Conservation (phyloP, 2,797 vertebrate species). For the Loriculus beryllinus region DNA sequence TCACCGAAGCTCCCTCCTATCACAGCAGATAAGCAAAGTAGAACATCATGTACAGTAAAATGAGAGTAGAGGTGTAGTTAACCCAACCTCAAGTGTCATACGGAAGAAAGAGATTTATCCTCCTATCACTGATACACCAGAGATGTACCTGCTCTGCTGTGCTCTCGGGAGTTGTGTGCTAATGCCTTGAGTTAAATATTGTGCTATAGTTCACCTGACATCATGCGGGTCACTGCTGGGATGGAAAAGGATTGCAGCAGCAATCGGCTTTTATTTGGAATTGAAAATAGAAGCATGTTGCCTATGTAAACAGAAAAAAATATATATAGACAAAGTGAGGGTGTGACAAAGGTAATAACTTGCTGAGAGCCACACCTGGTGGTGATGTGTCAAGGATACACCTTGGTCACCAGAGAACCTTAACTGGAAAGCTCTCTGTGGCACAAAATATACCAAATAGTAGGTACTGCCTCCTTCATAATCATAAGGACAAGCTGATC, state of each 20-base stretch:
- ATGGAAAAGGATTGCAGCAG: not conserved
- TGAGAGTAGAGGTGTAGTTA: not conserved
- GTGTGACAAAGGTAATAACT: not conserved
- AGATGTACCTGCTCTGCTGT: not conserved
- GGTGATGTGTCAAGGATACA: not conserved
- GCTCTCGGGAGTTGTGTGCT: not conserved
- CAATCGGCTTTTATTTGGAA: not conserved
- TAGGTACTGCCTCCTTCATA: not conserved
- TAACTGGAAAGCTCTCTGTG: not conserved
- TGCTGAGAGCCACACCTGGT: not conserved
- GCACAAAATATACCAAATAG: not conserved
- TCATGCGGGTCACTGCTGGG: not conserved
- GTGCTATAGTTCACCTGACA: fast-evolving
- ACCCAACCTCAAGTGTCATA: not conserved
- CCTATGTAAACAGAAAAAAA: not conserved
- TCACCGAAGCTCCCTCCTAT: not conserved
- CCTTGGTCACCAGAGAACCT: not conserved
- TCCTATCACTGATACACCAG: not conserved
- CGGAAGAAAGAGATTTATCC: not conserved
- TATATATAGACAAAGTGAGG: not conserved
- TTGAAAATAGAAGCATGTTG: not conserved
- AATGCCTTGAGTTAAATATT: not conserved
- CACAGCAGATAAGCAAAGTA: not conserved
- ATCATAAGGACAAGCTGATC: not conserved
- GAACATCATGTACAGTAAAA: not conserved